A percentile compares a stretch with the other conserved stretches of the same genome.
These are phyloP conservation scores for Nannobrachium achirus DNA, from an alignment of 2,113 vertebrate species.

Conservation along the genomic window DNA sequence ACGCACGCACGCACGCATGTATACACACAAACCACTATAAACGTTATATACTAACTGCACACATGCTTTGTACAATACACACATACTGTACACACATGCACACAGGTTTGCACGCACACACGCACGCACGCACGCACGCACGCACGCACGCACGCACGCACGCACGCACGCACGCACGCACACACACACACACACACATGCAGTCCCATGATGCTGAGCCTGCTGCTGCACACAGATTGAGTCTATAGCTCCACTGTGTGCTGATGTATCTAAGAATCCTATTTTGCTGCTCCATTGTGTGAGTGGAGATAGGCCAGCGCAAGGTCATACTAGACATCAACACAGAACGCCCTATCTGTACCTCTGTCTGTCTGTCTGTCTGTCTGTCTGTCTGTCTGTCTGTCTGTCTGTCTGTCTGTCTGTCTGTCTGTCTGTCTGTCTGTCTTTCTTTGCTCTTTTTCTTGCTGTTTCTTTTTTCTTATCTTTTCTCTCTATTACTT, in stretches of 20 bases:
- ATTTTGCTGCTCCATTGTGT: constrained; percentile 69
- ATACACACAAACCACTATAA: neutral
- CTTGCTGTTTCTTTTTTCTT: neutral
- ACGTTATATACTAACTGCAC: too few species aligned
- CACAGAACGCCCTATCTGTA: constrained; percentile 67
- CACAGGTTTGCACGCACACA: too few species aligned
- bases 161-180: constrained; percentile 11
- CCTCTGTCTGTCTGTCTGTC: constrained; percentile 24
- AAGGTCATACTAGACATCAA: constrained; percentile 73
- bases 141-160: constrained; percentile 14
- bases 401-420: constrained; percentile 2
- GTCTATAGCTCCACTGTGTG: constrained; percentile 48
- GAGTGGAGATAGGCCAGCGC: constrained; percentile 57
- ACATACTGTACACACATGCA: too few species aligned
- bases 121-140: constrained; percentile 4
- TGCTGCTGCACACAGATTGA: constrained; percentile 62
- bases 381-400: constrained; percentile 43
- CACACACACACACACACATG: constrained; percentile 20
- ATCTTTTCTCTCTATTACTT: neutral
- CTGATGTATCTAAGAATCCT: constrained; percentile 73
- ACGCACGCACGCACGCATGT: constrained; percentile 2
- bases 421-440: neutral
- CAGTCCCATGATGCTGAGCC: constrained; percentile 29
- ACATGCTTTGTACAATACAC: too few species aligned
- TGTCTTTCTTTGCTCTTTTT: neutral